A percentile compares a stretch with the other conserved stretches of the same genome.
Evolutionary conservation across 1,140 invertebrate genomes (phyloP).

Genomic region (Rhagoletis zephyria): DNA sequence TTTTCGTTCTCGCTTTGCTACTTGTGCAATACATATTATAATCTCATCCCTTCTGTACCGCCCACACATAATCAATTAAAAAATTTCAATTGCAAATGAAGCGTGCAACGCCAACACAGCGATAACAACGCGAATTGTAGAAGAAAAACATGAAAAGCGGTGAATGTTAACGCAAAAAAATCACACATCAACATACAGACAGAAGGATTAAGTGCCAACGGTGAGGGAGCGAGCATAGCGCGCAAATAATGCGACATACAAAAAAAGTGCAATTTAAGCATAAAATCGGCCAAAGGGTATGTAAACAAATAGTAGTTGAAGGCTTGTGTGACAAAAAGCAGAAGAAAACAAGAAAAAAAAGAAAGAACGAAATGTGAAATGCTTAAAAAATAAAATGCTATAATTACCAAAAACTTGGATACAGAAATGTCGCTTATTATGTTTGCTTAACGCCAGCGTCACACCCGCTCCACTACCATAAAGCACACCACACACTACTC

Average conservation of each 20-base stretch:
- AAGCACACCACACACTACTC: background rate
- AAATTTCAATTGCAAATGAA: slow-evolving; percentile 18
- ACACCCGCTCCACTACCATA: background rate
- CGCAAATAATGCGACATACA: background rate
- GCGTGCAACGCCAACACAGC: slow-evolving; percentile 24
- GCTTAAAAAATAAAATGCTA: background rate
- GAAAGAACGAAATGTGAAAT: background rate
- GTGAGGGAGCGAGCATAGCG: too few species aligned
- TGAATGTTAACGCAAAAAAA: background rate
- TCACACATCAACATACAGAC: background rate
- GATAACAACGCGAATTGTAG: background rate
- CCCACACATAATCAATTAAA: slow-evolving; percentile 15
- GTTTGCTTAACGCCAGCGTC: slow-evolving; percentile 1
- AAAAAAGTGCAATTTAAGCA: background rate
- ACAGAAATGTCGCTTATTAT: slow-evolving; percentile 36
- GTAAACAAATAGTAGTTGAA: background rate
- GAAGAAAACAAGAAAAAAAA: background rate
- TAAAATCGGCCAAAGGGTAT: background rate
- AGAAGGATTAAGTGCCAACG: background rate
- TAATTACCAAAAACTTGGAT: slow-evolving; percentile 20
- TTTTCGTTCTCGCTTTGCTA: background rate
- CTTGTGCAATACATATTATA: background rate
- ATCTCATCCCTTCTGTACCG: background rate
- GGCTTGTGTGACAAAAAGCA: background rate
- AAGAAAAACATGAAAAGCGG: background rate